Conservation (phyloP, 2,888 invertebrate genomes). For the Athalia cordata region DNA sequence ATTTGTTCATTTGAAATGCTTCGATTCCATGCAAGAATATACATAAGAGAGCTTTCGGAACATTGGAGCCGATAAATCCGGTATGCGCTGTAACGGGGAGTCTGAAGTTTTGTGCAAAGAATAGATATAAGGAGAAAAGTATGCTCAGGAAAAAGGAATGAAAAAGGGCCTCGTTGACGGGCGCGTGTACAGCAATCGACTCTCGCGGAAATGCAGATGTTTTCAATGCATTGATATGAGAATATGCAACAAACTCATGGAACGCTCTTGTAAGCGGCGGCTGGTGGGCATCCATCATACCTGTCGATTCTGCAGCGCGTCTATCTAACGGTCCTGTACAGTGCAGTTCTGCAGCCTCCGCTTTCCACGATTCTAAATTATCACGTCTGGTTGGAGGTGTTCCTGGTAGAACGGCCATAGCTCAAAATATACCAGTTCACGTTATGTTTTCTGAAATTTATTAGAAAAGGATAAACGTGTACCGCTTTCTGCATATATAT, state of each 20-base stretch:
- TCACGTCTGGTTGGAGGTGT: slow-evolving; percentile 58
- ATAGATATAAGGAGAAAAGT: neutral
- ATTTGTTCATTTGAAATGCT: neutral
- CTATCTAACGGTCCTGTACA: slow-evolving; percentile 62
- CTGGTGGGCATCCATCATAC: slow-evolving; percentile 67
- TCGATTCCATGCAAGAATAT: neutral
- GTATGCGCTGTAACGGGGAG: neutral
- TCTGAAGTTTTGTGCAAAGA: slow-evolving; percentile 25
- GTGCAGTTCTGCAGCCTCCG: slow-evolving; percentile 52
- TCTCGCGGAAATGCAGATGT: slow-evolving; percentile 17
- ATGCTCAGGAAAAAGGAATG: neutral
- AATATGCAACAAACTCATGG: slow-evolving; percentile 62
- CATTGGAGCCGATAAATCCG: neutral
- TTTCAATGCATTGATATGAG: slow-evolving; percentile 59
- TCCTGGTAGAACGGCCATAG: slow-evolving; percentile 50
- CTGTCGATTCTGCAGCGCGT: slow-evolving; percentile 66
- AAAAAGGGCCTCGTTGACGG: slow-evolving; percentile 15
- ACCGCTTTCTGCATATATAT: slow-evolving; percentile 40
- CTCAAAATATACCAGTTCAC: slow-evolving; percentile 58
- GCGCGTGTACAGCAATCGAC: slow-evolving; percentile 10
- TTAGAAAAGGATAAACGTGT: slow-evolving; percentile 45
- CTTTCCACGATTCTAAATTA: slow-evolving; percentile 64
- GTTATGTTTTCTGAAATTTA: slow-evolving; percentile 51
- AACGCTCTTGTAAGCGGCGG: slow-evolving; percentile 55
- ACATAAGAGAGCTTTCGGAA: neutral